These are phyloP conservation scores for Ophiothrix spiculata DNA, from an alignment of 35 echinoderm and acorn worm genomes.

Conservation along the genomic window DNA sequence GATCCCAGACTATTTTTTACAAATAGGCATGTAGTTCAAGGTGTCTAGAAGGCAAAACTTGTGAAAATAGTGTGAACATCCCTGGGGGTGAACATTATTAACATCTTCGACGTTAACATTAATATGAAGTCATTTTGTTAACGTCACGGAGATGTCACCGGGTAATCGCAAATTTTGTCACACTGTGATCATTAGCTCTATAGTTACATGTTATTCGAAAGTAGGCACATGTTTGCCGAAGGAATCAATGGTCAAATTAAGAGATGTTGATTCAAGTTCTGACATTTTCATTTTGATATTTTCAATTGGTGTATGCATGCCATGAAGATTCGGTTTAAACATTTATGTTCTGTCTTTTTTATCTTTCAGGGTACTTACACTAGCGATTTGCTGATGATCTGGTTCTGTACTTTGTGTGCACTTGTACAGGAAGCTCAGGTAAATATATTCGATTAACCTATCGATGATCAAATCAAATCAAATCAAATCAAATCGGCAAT, in stretches of 20 bases:
- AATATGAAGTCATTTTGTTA: no score
- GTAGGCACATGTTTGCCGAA: neutral
- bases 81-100: no score
- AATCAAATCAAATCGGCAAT: no score
- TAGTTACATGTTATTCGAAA: neutral
- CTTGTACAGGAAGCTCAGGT: conserved; percentile 58
- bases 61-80: no score
- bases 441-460: no score
- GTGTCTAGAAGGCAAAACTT: no score
- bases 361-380: conserved; percentile 35
- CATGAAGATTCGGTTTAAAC: neutral
- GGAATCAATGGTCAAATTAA: neutral
- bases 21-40: no score
- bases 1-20: no score
- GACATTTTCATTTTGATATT: no score
- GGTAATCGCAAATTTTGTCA: neutral
- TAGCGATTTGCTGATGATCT: conserved; percentile 38
- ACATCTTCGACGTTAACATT: no score
- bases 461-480: no score
- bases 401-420: conserved; percentile 49
- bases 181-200: neutral
- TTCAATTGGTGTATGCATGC: neutral
- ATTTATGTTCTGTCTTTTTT: conserved; percentile 5
- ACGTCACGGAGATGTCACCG: no score
- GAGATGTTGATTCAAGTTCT: neutral